Evolutionary conservation across 2,113 vertebrate genomes (phyloP).

Genomic region (Cyprinodon brontotheroides): DNA sequence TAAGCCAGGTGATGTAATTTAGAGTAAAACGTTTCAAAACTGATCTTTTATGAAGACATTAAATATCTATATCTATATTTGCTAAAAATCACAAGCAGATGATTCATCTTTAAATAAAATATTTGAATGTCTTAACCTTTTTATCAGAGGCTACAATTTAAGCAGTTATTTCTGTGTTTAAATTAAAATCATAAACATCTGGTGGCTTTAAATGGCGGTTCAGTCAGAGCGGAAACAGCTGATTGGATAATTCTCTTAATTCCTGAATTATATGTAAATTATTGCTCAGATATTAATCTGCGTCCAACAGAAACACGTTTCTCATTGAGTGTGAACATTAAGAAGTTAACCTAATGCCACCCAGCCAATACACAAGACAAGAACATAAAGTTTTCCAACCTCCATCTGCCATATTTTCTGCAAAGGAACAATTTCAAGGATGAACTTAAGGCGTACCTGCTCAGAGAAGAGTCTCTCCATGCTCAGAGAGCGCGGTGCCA

Average conservation of each 20-base stretch:
- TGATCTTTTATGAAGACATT: neutral
- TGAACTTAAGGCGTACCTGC: constrained; percentile 70
- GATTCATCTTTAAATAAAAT: neutral
- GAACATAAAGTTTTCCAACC: constrained; percentile 18
- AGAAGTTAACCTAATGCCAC: neutral
- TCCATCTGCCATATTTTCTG: neutral
- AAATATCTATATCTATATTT: neutral
- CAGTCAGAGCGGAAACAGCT: neutral
- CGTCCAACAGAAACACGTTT: neutral
- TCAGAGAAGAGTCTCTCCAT: constrained; percentile 65
- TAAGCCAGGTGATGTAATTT: neutral
- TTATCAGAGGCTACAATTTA: neutral
- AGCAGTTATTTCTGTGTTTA: neutral
- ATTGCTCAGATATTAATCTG: neutral
- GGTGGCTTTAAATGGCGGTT: constrained; percentile 17
- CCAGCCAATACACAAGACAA: neutral
- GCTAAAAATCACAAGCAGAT: constrained; percentile 13
- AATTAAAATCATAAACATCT: neutral
- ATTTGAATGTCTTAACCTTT: neutral
- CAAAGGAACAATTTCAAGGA: constrained; percentile 2
- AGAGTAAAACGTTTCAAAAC: constrained; percentile 14
- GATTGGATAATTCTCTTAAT: neutral
- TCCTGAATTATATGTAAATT: neutral
- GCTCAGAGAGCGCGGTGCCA: constrained; percentile 45
- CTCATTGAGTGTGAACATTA: neutral